Conservation (phyloP, 2,113 vertebrate species). For the Leptodactylus fuscus region DNA sequence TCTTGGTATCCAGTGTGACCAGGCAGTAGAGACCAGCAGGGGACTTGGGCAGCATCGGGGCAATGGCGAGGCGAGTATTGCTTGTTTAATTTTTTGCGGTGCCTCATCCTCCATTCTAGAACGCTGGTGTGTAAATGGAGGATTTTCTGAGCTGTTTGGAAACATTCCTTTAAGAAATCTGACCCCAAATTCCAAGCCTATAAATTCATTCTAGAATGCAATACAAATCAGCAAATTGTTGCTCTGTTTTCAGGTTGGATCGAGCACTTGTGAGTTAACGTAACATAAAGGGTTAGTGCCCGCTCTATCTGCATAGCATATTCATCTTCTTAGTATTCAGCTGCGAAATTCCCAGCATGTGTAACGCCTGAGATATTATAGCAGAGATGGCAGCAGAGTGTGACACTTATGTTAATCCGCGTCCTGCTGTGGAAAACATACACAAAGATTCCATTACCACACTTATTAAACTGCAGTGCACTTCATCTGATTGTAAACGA, state of each 20-base stretch:
- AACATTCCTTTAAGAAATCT: too few relatives aligned
- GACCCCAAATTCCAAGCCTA: too few relatives aligned
- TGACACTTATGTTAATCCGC: constrained; percentile 93
- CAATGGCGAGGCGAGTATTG: too few relatives aligned
- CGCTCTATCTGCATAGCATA: constrained; percentile 68
- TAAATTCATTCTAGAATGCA: neutral
- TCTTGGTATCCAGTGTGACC: too few relatives aligned
- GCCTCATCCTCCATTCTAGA: too few relatives aligned
- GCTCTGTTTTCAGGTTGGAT: constrained; percentile 72
- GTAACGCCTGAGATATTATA: constrained; percentile 75
- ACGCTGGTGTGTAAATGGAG: too few relatives aligned
- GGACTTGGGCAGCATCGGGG: too few relatives aligned
- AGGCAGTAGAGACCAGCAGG: too few relatives aligned
- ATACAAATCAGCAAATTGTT: constrained; percentile 66
- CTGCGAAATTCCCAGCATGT: constrained; percentile 72
- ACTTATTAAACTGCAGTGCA: constrained; percentile 85
- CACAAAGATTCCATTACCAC: constrained; percentile 89
- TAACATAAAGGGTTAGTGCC: constrained; percentile 63
- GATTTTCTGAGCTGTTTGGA: too few relatives aligned
- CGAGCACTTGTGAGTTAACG: constrained; percentile 71
- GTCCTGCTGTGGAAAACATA: constrained; percentile 83
- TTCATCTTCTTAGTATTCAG: constrained; percentile 74
- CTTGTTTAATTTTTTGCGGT: too few relatives aligned
- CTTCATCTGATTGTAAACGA: constrained; percentile 79
- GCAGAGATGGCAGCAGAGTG: constrained; percentile 82